These are phyloP conservation scores for Condylostylus longicornis DNA, from an alignment of 1,140 invertebrate species.

Conservation along the genomic window DNA sequence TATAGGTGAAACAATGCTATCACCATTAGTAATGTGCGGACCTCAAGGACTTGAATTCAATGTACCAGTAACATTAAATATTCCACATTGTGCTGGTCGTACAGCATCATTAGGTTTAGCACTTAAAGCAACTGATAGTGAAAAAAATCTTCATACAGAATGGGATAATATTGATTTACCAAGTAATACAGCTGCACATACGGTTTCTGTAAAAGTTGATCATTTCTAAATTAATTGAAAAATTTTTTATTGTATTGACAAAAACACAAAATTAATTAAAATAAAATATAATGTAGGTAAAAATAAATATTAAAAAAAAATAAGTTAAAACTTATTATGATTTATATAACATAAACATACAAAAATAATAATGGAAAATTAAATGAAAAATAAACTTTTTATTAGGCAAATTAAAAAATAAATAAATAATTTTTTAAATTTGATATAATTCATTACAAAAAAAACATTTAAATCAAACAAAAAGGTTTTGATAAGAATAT, in stretches of 20 bases:
- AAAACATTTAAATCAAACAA: too few species aligned
- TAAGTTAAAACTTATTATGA: neutral
- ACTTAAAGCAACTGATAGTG: conserved; percentile 67
- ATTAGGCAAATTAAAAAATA: neutral
- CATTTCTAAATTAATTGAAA: conserved; percentile 50
- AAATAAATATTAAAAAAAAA: neutral
- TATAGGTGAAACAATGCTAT: conserved; percentile 79
- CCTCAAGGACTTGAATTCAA: conserved; percentile 80
- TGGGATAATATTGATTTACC: conserved; percentile 61
- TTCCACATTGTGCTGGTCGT: conserved; percentile 58
- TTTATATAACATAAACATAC: neutral
- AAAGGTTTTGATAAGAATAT: too few species aligned
- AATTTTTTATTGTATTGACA: neutral
- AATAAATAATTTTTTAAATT: neutral
- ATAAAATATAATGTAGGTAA: too few species aligned
- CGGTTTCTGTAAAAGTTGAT: conserved; percentile 75
- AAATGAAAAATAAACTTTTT: neutral
- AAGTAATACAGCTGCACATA: conserved; percentile 63
- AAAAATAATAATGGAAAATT: neutral
- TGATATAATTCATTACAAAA: neutral
- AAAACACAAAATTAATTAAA: too few species aligned
- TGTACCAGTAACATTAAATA: conserved; percentile 69
- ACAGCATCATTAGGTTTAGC: conserved; percentile 52
- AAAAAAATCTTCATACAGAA: conserved; percentile 48
- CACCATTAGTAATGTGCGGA: conserved; percentile 88